A percentile compares a stretch with the other conserved stretches of the same genome.
Conservation (phyloP, 2,888 invertebrate species). For the Drosophila picticornis region DNA sequence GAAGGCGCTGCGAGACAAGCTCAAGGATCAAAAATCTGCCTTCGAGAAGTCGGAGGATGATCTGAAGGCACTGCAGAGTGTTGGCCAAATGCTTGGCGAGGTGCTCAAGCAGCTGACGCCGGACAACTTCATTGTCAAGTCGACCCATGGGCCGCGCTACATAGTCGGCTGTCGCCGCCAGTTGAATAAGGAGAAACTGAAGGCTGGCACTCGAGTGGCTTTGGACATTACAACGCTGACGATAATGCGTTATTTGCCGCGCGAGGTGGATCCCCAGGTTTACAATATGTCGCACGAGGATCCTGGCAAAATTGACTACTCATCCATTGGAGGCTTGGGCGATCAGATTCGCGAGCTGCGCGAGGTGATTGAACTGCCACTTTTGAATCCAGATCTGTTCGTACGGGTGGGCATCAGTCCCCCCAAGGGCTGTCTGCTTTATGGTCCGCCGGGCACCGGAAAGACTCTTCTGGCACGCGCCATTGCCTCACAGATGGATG, state of each 20-base stretch:
- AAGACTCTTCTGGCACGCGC: conserved; percentile 98
- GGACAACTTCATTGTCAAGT: conserved; percentile 99
- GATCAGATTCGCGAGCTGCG: conserved; percentile 98
- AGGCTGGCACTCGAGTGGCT: conserved; percentile 98
- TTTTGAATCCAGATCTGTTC: conserved; percentile 98
- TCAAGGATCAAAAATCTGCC: conserved; percentile 96
- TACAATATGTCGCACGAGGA: conserved; percentile 99
- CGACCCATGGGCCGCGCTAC: conserved; percentile 99
- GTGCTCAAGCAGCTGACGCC: conserved; percentile 98
- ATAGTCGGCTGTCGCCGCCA: conserved; percentile 99
- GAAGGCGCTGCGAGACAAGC: conserved; percentile 96
- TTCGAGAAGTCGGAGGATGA: conserved; percentile 99
- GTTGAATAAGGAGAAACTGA: conserved; percentile 96
- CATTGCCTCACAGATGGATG: conserved; percentile 99
- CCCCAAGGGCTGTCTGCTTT: conserved; percentile 98
- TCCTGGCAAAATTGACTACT: conserved; percentile 97
- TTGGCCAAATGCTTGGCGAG: conserved; percentile 99
- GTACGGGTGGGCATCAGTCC: conserved; percentile 99
- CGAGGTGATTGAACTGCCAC: conserved; percentile 98
- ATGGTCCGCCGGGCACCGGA: conserved; percentile 86
- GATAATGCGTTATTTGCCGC: conserved; percentile 98
- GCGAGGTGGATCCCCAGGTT: conserved; percentile 99
- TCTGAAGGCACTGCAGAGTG: conserved; percentile 98
- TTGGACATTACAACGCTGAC: conserved; percentile 99
- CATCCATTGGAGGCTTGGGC: conserved; percentile 97